Conservation (phyloP, 2,888 invertebrate species). For the Drosophila meridiana region DNA sequence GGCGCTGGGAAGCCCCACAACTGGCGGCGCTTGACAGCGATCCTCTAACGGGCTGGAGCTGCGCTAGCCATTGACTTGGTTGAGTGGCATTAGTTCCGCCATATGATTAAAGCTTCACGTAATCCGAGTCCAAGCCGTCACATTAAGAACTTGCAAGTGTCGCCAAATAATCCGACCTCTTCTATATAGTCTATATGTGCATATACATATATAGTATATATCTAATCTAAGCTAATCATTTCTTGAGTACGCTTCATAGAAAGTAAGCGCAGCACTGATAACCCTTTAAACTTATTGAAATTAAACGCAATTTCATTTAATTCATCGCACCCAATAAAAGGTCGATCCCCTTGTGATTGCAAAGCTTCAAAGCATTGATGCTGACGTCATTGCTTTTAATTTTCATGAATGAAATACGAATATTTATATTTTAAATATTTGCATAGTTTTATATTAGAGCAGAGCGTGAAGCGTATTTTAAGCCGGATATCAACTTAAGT, state of each 20-base stretch:
- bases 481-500: not conserved
- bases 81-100: slow-evolving; percentile 69
- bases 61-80: slow-evolving; percentile 23
- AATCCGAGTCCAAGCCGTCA: slow-evolving; percentile 60
- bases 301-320: slow-evolving; percentile 3
- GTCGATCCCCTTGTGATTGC: not conserved
- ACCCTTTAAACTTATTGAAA: slow-evolving; percentile 3
- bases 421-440: not conserved
- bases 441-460: not conserved
- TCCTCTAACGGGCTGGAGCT: slow-evolving; percentile 51
- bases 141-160: slow-evolving; percentile 25
- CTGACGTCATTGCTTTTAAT: slow-evolving; percentile 9
- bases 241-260: not conserved
- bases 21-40: slow-evolving; percentile 67
- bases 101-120: slow-evolving; percentile 72
- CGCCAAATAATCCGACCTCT: not conserved
- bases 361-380: not conserved
- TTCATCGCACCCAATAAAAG: not conserved
- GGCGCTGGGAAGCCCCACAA: slow-evolving; percentile 65
- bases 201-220: not conserved
- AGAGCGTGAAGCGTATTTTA: not conserved
- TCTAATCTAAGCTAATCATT: slow-evolving; percentile 4
- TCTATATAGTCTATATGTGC: not conserved
- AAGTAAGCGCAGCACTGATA: slow-evolving; percentile 7
- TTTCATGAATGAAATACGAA: slow-evolving; percentile 8